A percentile compares a stretch with the other conserved stretches of the same genome.
phyloP scores from a whole-genome alignment of 2,113 vertebrate genomes.

The Erythrocercus mccallii region DNA sequence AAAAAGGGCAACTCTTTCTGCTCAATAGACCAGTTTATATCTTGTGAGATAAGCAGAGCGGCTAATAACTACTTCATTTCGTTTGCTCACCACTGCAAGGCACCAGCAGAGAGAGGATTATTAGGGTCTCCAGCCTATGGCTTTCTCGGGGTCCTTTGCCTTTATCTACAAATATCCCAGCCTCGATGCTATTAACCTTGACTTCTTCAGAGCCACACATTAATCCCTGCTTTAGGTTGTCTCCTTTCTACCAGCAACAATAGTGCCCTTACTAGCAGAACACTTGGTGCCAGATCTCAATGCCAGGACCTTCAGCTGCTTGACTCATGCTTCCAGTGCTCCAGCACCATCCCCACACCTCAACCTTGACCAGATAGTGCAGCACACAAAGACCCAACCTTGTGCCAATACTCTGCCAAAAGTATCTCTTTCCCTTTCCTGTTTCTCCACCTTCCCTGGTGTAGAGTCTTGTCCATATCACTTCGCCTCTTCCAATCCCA shows the following conservation, averaged over 20 bases:
- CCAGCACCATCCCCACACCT: background rate
- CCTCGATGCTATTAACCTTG: background rate
- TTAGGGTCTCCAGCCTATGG: background rate
- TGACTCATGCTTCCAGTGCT: background rate
- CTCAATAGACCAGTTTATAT: background rate
- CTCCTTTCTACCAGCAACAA: background rate
- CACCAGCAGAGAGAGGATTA: background rate
- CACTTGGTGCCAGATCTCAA: background rate
- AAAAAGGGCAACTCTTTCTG: background rate
- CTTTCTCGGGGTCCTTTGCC: background rate
- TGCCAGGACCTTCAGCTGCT: background rate
- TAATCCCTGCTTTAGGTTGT: background rate
- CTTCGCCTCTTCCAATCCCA: background rate
- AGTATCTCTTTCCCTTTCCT: background rate
- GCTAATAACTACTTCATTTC: background rate
- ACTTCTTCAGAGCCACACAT: background rate
- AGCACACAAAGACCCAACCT: background rate
- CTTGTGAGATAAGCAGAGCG: background rate
- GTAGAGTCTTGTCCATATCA: background rate
- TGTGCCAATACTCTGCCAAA: background rate
- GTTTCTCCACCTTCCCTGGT: background rate
- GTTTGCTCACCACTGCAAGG: accelerated
- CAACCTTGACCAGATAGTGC: accelerated
- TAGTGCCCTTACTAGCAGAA: background rate
- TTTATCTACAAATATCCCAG: background rate